Evolutionary conservation across 2,888 invertebrate genomes (phyloP).

Genomic region (Caenorhabditis wallacei): DNA sequence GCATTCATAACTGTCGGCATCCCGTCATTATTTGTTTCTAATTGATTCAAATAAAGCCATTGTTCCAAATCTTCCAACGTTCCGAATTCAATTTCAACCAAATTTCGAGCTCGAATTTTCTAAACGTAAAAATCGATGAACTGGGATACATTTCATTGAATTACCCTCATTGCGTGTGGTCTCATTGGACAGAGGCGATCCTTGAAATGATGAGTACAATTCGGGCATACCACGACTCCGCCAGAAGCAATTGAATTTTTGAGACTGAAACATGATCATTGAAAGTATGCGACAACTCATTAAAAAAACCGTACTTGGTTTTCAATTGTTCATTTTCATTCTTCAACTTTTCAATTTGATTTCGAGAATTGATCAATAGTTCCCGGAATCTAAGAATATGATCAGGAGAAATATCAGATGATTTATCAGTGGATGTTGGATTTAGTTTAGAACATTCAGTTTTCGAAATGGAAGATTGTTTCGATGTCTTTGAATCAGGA

Average conservation of each 20-base stretch:
- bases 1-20: slow-evolving; percentile 59
- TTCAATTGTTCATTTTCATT: slow-evolving; percentile 44
- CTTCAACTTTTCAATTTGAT: slow-evolving; percentile 24
- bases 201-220: slow-evolving; percentile 60
- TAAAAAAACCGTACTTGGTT: slow-evolving; percentile 31
- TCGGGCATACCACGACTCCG: slow-evolving; percentile 50
- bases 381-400: slow-evolving; percentile 13
- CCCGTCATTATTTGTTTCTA: slow-evolving; percentile 62
- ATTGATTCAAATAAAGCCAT: slow-evolving; percentile 63
- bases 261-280: slow-evolving; percentile 30
- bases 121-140: slow-evolving; percentile 8
- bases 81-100: slow-evolving; percentile 58
- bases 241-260: slow-evolving; percentile 31
- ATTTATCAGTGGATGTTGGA: neutral
- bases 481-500: neutral
- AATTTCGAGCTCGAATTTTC: slow-evolving; percentile 49
- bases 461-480: too few species aligned
- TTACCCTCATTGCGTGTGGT: slow-evolving; percentile 55
- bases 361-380: slow-evolving; percentile 44
- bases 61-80: slow-evolving; percentile 34
- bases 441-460: neutral
- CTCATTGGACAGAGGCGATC: slow-evolving; percentile 45
- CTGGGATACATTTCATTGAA: neutral
- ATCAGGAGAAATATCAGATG: neutral
- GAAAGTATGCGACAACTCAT: neutral